A percentile compares a stretch with the other conserved stretches of the same genome.
These are phyloP conservation scores for Acheta domesticus DNA, from an alignment of 2,888 invertebrate genomes.

Conservation along the genomic window DNA sequence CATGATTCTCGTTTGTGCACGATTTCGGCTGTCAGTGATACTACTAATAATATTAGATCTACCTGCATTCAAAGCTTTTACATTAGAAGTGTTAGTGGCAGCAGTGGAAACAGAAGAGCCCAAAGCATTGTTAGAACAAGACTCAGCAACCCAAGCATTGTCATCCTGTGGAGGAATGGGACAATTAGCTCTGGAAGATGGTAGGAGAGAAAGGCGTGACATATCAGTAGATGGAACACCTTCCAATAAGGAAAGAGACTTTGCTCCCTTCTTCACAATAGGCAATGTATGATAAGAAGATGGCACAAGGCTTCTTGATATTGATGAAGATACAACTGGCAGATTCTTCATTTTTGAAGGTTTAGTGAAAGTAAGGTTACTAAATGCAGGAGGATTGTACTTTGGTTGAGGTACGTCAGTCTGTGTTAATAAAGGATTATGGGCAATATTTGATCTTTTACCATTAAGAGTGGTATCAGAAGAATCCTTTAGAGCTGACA, in stretches of 20 bases:
- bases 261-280: constrained; percentile 24
- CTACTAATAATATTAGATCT: constrained; percentile 31
- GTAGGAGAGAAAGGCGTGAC: background rate
- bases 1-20: background rate
- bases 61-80: constrained; percentile 30
- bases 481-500: background rate
- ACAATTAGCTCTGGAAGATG: background rate
- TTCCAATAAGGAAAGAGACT: constrained; percentile 11
- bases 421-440: background rate
- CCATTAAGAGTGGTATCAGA: background rate
- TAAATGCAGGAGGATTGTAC: background rate
- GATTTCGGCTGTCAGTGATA: constrained; percentile 23
- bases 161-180: background rate
- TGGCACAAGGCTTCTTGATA: background rate
- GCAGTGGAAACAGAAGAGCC: constrained; percentile 34
- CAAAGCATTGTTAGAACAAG: constrained; percentile 31
- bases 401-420: constrained; percentile 18
- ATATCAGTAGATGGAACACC: background rate
- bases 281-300: constrained; percentile 31
- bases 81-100: constrained; percentile 34
- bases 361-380: background rate
- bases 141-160: constrained; percentile 27
- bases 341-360: background rate
- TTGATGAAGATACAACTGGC: constrained; percentile 11
- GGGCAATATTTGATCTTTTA: background rate